These are phyloP conservation scores for Eurystomus gularis DNA, from an alignment of 2,113 vertebrate genomes.

Conservation along the genomic window DNA sequence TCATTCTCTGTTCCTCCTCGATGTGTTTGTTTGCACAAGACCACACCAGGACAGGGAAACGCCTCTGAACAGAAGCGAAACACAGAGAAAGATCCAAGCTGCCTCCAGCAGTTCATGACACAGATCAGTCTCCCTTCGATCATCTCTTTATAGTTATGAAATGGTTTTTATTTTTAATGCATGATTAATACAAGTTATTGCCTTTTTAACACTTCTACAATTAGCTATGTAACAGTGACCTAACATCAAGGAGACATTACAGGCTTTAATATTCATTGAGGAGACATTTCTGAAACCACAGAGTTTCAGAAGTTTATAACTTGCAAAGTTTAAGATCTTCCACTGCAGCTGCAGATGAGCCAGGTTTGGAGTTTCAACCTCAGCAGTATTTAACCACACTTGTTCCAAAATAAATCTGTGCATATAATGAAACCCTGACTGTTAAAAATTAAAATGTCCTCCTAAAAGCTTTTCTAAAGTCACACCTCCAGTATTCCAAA, in stretches of 20 bases:
- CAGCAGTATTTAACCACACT: neutral
- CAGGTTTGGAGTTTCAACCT: constrained; percentile 11
- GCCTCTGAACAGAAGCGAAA: neutral
- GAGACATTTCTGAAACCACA: constrained; percentile 1
- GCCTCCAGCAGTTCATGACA: neutral
- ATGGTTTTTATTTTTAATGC: neutral
- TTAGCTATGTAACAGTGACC: neutral
- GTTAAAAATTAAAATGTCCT: neutral
- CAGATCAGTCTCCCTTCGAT: neutral
- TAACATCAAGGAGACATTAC: neutral
- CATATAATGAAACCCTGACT: neutral
- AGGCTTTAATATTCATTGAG: neutral
- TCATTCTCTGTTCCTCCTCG: neutral
- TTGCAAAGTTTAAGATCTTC: neutral
- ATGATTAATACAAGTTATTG: neutral
- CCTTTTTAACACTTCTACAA: neutral
- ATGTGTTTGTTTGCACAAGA: neutral
- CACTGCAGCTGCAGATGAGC: neutral
- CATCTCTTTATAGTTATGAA: neutral
- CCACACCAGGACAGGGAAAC: neutral
- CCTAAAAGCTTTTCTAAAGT: neutral
- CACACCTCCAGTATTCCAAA: neutral
- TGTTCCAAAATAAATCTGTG: constrained; percentile 30
- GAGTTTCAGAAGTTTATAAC: neutral
- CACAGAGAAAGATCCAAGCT: neutral